Conservation (phyloP, 2,113 vertebrate genomes). For the Urocitellus parryii region DNA sequence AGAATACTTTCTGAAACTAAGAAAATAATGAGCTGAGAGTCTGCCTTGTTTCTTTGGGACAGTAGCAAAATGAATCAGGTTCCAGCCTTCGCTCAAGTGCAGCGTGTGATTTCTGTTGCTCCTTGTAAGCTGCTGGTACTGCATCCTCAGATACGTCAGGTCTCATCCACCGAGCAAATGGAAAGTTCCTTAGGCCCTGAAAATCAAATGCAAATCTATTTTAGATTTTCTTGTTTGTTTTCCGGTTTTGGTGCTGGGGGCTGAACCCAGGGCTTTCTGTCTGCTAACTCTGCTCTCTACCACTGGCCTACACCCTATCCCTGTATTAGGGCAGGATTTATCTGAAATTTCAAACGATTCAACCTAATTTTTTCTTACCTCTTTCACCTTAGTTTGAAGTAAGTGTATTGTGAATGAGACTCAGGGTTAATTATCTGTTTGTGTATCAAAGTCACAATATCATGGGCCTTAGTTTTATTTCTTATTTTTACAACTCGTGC, state of each 20-base stretch:
- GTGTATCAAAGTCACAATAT: background rate
- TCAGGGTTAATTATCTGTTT: background rate
- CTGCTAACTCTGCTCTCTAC: background rate
- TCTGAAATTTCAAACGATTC: slow-evolving; percentile 43
- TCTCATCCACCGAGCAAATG: background rate
- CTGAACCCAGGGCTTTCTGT: background rate
- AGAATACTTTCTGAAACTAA: background rate
- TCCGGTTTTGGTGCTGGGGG: background rate
- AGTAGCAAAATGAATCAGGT: background rate
- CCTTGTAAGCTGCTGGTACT: too few relatives aligned
- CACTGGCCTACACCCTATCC: background rate
- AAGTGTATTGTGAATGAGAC: background rate
- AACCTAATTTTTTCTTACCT: slow-evolving; percentile 22
- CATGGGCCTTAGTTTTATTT: background rate
- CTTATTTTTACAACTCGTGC: background rate
- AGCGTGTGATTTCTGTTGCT: background rate
- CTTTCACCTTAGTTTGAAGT: slow-evolving; percentile 12
- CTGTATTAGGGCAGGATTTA: background rate
- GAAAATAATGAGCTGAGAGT: slow-evolving; percentile 20
- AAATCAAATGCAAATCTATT: slow-evolving; percentile 1
- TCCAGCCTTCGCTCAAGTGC: background rate
- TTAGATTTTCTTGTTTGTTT: background rate
- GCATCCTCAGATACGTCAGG: background rate
- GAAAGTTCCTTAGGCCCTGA: background rate
- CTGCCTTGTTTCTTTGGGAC: background rate